phyloP scores from a whole-genome alignment of 2,888 invertebrate genomes.

The Cotesia congregata region DNA sequence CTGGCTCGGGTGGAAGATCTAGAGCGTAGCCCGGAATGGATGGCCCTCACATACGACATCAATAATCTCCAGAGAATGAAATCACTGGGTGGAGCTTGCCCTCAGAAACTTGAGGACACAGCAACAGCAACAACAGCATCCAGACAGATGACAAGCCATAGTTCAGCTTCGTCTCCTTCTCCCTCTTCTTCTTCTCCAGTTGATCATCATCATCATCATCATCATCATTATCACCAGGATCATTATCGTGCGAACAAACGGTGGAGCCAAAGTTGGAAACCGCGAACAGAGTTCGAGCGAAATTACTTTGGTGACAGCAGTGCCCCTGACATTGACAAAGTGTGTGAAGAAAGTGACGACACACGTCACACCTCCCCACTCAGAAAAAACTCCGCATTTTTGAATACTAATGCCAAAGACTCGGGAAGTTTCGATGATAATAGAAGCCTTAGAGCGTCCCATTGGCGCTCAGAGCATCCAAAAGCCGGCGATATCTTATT shows the following conservation, averaged over 20 bases:
- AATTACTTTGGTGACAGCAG: conserved; percentile 56
- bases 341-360: not conserved
- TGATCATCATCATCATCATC: not conserved
- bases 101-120: conserved; percentile 6
- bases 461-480: not conserved
- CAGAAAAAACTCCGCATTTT: not conserved
- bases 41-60: conserved; percentile 55
- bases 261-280: conserved; percentile 57
- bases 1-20: conserved; percentile 55
- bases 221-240: too few species aligned
- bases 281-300: conserved; percentile 63
- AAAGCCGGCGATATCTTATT: conserved; percentile 30
- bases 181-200: not conserved
- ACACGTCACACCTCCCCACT: not conserved
- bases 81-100: conserved; percentile 9
- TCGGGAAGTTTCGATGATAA: conserved; percentile 12
- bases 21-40: conserved; percentile 59
- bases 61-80: conserved; percentile 56
- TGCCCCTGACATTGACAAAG: conserved; percentile 28
- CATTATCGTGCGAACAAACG: conserved; percentile 16
- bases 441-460: not conserved
- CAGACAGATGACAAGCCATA: conserved; percentile 50
- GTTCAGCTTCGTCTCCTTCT: conserved; percentile 28
- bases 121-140: not conserved
- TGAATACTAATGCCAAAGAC: conserved; percentile 16